Evolutionary conservation across 2,888 invertebrate genomes (phyloP), one percentile per base, ranked within the genome.

Genomic region (Euproctis similis): DNA sequence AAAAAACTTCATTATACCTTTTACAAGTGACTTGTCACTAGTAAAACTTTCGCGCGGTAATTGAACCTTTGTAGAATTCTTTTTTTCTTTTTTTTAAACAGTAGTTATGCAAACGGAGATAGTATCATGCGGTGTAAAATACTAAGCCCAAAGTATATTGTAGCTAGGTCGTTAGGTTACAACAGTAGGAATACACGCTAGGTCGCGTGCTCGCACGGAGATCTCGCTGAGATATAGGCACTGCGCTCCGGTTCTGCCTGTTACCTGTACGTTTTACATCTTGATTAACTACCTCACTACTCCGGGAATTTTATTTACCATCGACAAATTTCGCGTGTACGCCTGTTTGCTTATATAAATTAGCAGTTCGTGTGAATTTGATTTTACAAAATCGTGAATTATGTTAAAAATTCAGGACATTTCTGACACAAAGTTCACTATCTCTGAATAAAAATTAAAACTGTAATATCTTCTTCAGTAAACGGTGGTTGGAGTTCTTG

Each of bases 401-500:
- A n/a, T n/a, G n/a, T n/a, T n/a, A n/a, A n/a, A n/a, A n/a, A n/a
- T n/a, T n/a, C n/a, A n/a, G n/a, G n/a, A n/a, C n/a, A n/a, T n/a
- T n/a, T n/a, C n/a, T n/a, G n/a, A n/a, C n/a, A n/a, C n/a, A n/a
- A n/a, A n/a, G n/a, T n/a, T n/a, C n/a, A n/a, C n/a, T n/a, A n/a
- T n/a, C n/a, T n/a, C n/a, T n/a, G n/a, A n/a, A n/a, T n/a, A n/a
- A n/a, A n/a, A n/a, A n/a, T n/a, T n/a, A n/a, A n/a, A n/a, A n/a
- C n/a, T n/a, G n/a, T n/a, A n/a, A n/a, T n/a, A n/a, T n/a, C n/a
- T n/a, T n/a, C n/a, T n/a, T 75, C 85, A 96, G 97, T 96, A 24
- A 95, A 96, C 70, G 97, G 97, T n/a, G 96, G 94, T 29, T 97
- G 97, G 97, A 94, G 95, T 26, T 85, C 90, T 2, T 97, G 96